A percentile compares a stretch with the other conserved stretches of the same genome.
Evolutionary conservation across 30 jellyfish, hydroid and myxozoan species (phyloP).

Genomic region (Haliclystus octoradiatus): DNA sequence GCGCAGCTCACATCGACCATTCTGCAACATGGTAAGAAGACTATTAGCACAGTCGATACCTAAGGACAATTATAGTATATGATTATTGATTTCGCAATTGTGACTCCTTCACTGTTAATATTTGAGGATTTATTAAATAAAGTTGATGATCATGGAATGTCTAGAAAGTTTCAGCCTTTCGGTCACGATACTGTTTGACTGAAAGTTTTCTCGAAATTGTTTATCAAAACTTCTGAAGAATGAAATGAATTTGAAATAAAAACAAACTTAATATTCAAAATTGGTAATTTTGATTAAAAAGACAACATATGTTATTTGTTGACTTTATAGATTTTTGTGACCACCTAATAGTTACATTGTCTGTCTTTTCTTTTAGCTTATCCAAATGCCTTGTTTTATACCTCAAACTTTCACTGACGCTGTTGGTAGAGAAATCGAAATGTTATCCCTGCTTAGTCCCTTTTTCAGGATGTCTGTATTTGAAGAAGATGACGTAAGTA

Average conservation of each 20-base stretch:
- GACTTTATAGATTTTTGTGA: no score
- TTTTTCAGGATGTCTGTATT: constrained; percentile 76
- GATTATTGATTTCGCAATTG: no score
- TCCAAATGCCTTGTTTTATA: constrained; percentile 53
- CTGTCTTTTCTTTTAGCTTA: constrained; percentile 36
- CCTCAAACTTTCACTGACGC: constrained; percentile 86
- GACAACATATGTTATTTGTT: no score
- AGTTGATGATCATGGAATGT: background rate
- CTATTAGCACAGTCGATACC: no score
- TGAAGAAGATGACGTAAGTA: constrained; percentile 90
- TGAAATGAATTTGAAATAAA: no score
- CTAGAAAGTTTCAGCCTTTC: no score
- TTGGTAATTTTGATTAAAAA: no score
- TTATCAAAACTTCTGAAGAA: background rate
- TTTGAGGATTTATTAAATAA: background rate
- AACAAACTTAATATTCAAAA: no score
- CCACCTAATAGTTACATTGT: no score
- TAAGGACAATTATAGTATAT: no score
- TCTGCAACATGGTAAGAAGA: constrained; percentile 84
- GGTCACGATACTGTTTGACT: background rate
- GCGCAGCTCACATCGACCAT: constrained; percentile 56
- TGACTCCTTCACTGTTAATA: no score
- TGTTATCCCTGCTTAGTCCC: constrained; percentile 75
- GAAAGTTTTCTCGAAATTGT: background rate
- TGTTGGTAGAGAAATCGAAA: constrained; percentile 73